Percentiles rank a stretch among this genome's conserved stretches.
Evolutionary conservation across 2,113 vertebrate genomes (phyloP).

Genomic region (Cathartes aura): DNA sequence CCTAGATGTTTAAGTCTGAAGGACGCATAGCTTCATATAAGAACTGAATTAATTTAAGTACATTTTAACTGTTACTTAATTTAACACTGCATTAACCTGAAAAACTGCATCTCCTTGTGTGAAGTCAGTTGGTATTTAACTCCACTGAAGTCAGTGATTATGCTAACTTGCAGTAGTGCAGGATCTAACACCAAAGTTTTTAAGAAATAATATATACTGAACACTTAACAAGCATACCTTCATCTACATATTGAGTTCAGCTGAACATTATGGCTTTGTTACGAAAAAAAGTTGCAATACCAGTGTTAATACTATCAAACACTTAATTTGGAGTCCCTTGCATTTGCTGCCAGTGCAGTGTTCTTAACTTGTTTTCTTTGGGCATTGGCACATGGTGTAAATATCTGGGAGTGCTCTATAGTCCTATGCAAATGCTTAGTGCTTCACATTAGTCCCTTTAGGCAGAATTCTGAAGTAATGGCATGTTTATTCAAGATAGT

Average conservation of each 20-base stretch:
- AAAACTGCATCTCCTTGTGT: not conserved
- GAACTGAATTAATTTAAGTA: not conserved
- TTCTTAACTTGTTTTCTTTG: slow-evolving; percentile 22
- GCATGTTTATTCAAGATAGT: slow-evolving; percentile 59
- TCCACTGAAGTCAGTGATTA: not conserved
- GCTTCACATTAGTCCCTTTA: not conserved
- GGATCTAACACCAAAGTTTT: not conserved
- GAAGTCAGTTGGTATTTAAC: not conserved
- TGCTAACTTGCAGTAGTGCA: not conserved
- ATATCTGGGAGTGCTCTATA: not conserved
- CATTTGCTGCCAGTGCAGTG: not conserved
- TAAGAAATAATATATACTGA: not conserved
- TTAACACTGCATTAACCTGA: not conserved
- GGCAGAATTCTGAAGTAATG: slow-evolving; percentile 55
- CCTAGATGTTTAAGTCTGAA: not conserved
- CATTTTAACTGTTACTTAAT: not conserved
- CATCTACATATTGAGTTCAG: not conserved
- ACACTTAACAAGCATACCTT: not conserved
- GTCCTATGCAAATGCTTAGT: slow-evolving; percentile 30
- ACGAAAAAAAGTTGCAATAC: not conserved
- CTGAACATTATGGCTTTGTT: not conserved
- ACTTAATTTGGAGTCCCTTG: not conserved
- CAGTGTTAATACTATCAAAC: not conserved
- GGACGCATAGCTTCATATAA: not conserved
- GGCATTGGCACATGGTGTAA: not conserved